Evolutionary conservation across 2,797 vertebrate species (phyloP).

Genomic region (Phrynocephalus forsythii): DNA sequence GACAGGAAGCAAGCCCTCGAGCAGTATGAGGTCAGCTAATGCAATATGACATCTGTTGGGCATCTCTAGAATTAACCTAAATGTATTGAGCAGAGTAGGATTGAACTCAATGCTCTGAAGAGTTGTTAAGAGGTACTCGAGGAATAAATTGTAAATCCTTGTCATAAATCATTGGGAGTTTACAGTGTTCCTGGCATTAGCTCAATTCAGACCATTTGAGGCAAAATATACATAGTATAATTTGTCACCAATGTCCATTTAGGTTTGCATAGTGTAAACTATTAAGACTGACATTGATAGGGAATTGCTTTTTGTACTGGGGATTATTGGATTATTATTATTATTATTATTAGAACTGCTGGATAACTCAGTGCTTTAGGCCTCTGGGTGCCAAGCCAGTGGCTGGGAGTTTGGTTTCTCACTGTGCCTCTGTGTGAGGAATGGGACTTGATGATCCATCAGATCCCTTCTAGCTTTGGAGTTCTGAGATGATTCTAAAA

Average conservation of each 20-base stretch:
- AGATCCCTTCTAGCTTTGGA: too few species aligned
- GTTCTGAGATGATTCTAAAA: too few species aligned
- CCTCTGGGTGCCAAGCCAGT: too few species aligned
- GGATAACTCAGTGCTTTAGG: too few species aligned
- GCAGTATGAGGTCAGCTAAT: slow-evolving; percentile 89
- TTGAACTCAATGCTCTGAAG: slow-evolving; percentile 16
- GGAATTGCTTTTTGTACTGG: neutral
- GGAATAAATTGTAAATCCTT: neutral
- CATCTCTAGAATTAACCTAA: neutral
- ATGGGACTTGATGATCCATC: too few species aligned
- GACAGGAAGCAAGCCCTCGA: slow-evolving; percentile 90
- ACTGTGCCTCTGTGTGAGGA: too few species aligned
- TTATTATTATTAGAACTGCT: too few species aligned
- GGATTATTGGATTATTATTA: too few species aligned
- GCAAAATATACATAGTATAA: neutral
- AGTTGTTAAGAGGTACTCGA: neutral
- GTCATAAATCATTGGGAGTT: neutral
- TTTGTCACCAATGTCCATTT: neutral
- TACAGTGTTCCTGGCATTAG: neutral
- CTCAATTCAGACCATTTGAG: too few species aligned
- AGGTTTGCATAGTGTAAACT: neutral
- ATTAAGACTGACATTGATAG: neutral
- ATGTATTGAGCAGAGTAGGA: neutral
- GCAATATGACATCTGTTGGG: neutral
- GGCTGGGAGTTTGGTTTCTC: too few species aligned